Evolutionary conservation across 2,888 invertebrate species (phyloP).

Genomic region (Ochlodes sylvanus): DNA sequence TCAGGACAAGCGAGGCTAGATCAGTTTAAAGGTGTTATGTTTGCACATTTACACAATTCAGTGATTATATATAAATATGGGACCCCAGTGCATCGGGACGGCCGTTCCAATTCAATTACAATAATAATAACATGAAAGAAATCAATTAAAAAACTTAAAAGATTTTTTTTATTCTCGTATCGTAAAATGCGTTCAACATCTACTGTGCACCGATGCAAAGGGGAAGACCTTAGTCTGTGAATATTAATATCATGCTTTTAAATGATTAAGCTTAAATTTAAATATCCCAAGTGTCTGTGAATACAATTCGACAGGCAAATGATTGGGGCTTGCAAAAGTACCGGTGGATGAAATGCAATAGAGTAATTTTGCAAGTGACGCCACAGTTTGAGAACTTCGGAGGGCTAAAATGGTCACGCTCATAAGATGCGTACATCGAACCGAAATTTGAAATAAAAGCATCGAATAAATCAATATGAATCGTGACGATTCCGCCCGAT

Average conservation of each 20-base stretch:
- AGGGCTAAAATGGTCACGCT: conserved; percentile 52
- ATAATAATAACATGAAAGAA: too few species aligned
- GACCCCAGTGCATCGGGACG: conserved; percentile 52
- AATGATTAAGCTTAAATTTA: conserved; percentile 82
- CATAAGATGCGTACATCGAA: not conserved
- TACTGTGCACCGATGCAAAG: conserved; percentile 24
- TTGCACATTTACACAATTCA: conserved; percentile 81
- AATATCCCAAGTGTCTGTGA: conserved; percentile 79
- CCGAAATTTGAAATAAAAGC: not conserved
- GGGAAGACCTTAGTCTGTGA: conserved; percentile 57
- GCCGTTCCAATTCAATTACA: conserved; percentile 17
- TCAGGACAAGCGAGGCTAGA: conserved; percentile 83
- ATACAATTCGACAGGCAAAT: conserved; percentile 76
- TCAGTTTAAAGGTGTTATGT: conserved; percentile 79
- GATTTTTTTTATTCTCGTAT: too few species aligned
- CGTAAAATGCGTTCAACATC: too few species aligned
- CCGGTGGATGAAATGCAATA: conserved; percentile 58
- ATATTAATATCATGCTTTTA: conserved; percentile 81
- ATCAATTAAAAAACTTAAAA: too few species aligned
- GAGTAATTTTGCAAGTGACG: conserved; percentile 76
- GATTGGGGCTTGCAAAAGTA: conserved; percentile 79
- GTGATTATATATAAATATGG: conserved; percentile 68
- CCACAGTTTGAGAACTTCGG: conserved; percentile 67
- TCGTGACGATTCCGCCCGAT: conserved; percentile 28
- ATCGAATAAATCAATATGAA: conserved; percentile 12